A percentile compares a stretch with the other conserved stretches of the same genome.
These are phyloP conservation scores for Onthophagus taurus DNA, from an alignment of 1,140 invertebrate species.

Conservation along the genomic window DNA sequence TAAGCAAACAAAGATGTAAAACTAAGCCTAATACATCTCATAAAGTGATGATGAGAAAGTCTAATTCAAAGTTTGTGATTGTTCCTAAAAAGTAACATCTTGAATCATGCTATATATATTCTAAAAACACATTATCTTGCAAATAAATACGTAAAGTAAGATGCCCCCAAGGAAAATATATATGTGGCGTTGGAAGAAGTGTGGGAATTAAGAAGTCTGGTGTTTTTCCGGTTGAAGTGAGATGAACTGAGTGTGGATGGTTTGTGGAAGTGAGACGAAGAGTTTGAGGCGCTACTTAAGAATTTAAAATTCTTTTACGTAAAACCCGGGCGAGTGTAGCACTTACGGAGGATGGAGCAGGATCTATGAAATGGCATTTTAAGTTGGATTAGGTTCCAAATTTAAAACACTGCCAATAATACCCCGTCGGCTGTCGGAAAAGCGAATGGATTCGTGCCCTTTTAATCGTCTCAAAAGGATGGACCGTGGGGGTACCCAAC, in stretches of 20 bases:
- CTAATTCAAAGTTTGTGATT: no score
- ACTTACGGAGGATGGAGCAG: conserved; percentile 33
- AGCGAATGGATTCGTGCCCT: conserved; percentile 8
- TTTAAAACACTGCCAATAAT: conserved; percentile 37
- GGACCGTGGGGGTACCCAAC: no score
- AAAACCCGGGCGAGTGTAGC: conserved; percentile 36
- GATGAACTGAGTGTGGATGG: background rate
- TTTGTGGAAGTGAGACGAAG: conserved; percentile 18
- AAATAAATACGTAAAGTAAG: no score
- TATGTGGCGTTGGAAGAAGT: conserved; percentile 35
- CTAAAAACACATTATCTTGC: no score
- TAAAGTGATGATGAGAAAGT: no score
- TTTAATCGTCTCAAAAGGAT: conserved; percentile 13
- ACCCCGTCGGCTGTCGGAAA: conserved; percentile 19
- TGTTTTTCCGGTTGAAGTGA: conserved; percentile 32
- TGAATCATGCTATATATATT: no score
- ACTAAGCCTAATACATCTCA: no score
- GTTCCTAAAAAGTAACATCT: no score
- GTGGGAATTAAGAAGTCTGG: conserved; percentile 41
- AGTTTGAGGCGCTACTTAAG: conserved; percentile 33
- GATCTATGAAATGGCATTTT: conserved; percentile 41
- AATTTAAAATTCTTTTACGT: conserved; percentile 40
- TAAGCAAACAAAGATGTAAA: no score
- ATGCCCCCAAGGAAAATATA: conserved; percentile 38
- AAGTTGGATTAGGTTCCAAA: conserved; percentile 39